These are phyloP conservation scores for Clepsis dumicolana DNA, from an alignment of 2,888 invertebrate genomes.

Conservation along the genomic window DNA sequence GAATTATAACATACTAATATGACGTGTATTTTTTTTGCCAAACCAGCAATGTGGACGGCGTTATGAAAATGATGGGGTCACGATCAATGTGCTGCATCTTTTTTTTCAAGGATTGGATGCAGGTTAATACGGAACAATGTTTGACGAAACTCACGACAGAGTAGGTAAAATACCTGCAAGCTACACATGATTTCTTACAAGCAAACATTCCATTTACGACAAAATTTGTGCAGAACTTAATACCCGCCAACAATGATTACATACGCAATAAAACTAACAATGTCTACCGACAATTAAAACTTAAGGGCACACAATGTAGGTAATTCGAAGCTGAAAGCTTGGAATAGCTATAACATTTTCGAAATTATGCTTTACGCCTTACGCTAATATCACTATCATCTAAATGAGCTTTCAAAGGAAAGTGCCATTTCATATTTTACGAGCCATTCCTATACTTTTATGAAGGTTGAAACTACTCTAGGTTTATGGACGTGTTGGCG, in stretches of 20 bases:
- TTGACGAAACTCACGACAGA: too few relatives aligned
- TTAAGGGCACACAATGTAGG: constrained; percentile 29
- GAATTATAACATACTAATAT: too few relatives aligned
- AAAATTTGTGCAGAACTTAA: constrained; percentile 15
- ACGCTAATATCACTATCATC: constrained; percentile 43
- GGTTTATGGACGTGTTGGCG: constrained; percentile 43
- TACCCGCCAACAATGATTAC: constrained; percentile 6
- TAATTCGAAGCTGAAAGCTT: constrained; percentile 14
- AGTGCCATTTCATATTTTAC: constrained; percentile 44
- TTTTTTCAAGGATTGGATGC: too few relatives aligned
- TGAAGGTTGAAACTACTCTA: constrained; percentile 43
- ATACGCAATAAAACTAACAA: constrained; percentile 25
- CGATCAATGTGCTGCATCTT: too few relatives aligned
- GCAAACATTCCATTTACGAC: constrained; percentile 1
- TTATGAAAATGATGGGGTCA: too few relatives aligned
- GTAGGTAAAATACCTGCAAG: too few relatives aligned
- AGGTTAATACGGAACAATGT: too few relatives aligned
- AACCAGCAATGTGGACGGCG: too few relatives aligned
- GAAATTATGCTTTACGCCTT: constrained; percentile 39
- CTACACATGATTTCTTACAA: neutral
- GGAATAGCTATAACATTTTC: constrained; percentile 33
- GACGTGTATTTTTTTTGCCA: too few relatives aligned
- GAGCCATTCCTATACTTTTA: constrained; percentile 45
- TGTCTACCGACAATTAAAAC: constrained; percentile 34
- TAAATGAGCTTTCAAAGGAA: constrained; percentile 43